Base-by-base conservation (phyloP, 2,797 vertebrate species). In the Euphonia xanthogaster region DNA sequence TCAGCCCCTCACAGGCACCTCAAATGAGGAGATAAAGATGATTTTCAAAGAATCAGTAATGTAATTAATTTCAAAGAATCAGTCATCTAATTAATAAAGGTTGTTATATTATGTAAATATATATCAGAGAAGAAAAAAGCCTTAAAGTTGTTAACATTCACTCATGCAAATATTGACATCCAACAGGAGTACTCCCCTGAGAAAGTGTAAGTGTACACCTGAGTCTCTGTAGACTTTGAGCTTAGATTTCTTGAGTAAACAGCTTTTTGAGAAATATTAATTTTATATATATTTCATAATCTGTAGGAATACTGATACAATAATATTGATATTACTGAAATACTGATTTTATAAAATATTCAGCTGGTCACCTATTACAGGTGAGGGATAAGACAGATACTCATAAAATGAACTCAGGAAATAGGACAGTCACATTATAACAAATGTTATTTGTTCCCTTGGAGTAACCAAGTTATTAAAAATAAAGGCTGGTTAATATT, bases 191-290 rank as follows among this genome's bases (percentile, higher is more conserved):
- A 62, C 48, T 84, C 93, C 23, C 77, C 62, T 61, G 93, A 62
- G 90, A 70, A 65, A 53, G 17, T 44, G 22, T 48, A 75, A 93
- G 67, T 48, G 48, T 57, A 73, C 60, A 79, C 88, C 80, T 71
- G 77, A 90, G 44, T 33, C 74, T 86, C 66, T 73, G 51, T 76
- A 74, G 77, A 86, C 47, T 86, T 67, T 62, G 79, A 77, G 73
- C 60, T 94, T 86, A 81, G 63, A 33, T 60, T 67, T 90, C 63
- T 68, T 76, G 88, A 90, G 78, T 86, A 93, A 93, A 92, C 7
- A 90, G 60, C 22, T 73, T 78, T 66, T 48, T 84, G 71, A 62
- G 48, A 82, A 67, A 53, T 84, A 88, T 48, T 86, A 8, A 39
- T 57, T 88, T 68, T 68, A 37, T 63, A 35, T 50, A 50, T 58